Evolutionary conservation across 1,140 invertebrate genomes (phyloP), one percentile per base, ranked within the genome.

Genomic region (Pinna nobilis): DNA sequence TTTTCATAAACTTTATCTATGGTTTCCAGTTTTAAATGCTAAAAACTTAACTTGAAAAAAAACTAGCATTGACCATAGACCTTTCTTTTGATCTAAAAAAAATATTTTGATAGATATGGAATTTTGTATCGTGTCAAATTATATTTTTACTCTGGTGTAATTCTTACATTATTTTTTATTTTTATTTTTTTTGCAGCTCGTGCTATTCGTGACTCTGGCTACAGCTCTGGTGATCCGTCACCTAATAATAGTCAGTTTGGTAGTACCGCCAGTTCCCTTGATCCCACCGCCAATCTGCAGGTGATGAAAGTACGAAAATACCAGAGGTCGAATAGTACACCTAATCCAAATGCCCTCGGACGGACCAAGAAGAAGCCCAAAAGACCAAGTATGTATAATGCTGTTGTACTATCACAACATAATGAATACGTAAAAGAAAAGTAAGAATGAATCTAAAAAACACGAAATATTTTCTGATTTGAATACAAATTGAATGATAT

Each of bases 201-300:
- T n/a, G 74, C 69, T 51, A 86, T 85, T 65, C 78, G 86, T 33
- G 87, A 88, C 68, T 88, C 86, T 9, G 87, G 87, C 9, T 79
- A 88, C 28, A 80, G 86, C 69, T 88, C 86, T 3, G 82, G 84
- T 23, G 86, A 88, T 49, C 86, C 84, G 0, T 87, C 86, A 4
- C 87, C 87, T 0, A 85, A 84, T 47, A 78, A 79, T 37, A 60
- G 79, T 41, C 78, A 76, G 0, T 28, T 6, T 23, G 35, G 76
- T 5, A 64, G 51, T 15, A 64, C 51, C 0, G 15, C 55, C 0
- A 47, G 60, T 25, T 60, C 67, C 9, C 20, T 64, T 0, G 66
- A 78, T 23, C 49, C 51, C 3, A 25, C 71, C 15, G 35, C 61
- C 23, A 70, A 73, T 28, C 44, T 77, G 41, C 65, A 72, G 33